Conservation (phyloP, 2,888 invertebrate genomes). For the Ectemnius lituratus region DNA sequence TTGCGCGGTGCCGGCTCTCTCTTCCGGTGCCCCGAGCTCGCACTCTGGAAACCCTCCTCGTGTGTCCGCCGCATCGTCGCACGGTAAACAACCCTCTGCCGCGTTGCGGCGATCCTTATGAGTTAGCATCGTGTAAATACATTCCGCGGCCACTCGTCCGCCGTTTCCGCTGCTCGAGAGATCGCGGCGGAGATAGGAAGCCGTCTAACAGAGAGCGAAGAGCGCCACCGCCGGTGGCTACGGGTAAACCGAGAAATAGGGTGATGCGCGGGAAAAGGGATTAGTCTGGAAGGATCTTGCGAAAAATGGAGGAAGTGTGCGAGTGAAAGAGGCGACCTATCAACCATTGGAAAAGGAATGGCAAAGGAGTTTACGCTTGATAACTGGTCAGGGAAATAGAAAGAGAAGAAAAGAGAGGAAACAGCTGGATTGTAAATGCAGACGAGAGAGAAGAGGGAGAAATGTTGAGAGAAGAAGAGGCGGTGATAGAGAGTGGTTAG, state of each 20-base stretch:
- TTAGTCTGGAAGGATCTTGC: too few relatives aligned
- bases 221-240: not conserved
- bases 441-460: not conserved
- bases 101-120: conserved; percentile 50
- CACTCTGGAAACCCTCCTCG: conserved; percentile 26
- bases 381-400: not conserved
- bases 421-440: too few relatives aligned
- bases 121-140: conserved; percentile 58
- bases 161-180: not conserved
- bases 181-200: not conserved
- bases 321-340: too few relatives aligned
- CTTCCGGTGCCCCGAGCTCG: conserved; percentile 28
- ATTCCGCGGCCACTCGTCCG: too few relatives aligned
- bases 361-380: too few relatives aligned
- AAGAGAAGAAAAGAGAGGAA: not conserved
- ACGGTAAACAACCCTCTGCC: conserved; percentile 56
- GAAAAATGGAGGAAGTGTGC: too few relatives aligned
- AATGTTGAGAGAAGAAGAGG: conserved; percentile 3
- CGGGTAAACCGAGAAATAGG: too few relatives aligned
- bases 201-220: not conserved
- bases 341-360: too few relatives aligned
- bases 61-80: conserved; percentile 27
- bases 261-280: too few relatives aligned
- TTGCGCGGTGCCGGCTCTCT: conserved; percentile 29
- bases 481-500: conserved; percentile 18